These are phyloP conservation scores for Halcyon smyrnensis DNA, from an alignment of 2,797 vertebrate species.

Conservation along the genomic window DNA sequence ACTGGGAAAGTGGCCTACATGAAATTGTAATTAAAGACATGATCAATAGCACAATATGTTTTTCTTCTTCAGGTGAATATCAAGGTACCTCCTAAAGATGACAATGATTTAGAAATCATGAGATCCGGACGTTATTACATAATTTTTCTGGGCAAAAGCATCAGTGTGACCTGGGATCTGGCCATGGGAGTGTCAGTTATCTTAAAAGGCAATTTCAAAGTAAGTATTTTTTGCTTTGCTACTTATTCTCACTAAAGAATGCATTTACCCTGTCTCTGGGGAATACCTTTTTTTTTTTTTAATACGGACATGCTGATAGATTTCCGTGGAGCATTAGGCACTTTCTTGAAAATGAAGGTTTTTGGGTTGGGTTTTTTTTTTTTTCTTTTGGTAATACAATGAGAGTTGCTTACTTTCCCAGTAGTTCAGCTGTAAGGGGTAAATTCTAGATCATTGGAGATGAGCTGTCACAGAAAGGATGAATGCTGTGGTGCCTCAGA, in stretches of 20 bases:
- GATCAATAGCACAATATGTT: not conserved
- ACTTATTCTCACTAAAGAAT: not conserved
- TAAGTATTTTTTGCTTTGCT: slow-evolving; percentile 55
- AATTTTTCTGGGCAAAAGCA: slow-evolving; percentile 85
- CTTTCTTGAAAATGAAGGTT: not conserved
- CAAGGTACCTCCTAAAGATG: slow-evolving; percentile 82
- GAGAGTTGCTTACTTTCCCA: not conserved
- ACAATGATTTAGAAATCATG: slow-evolving; percentile 87
- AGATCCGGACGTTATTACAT: slow-evolving; percentile 89
- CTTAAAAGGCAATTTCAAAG: slow-evolving; percentile 86
- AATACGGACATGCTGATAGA: not conserved
- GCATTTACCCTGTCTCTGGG: not conserved
- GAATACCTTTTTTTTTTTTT: not conserved
- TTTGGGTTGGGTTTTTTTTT: too few relatives aligned
- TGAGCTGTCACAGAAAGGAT: not conserved
- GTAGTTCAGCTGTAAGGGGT: not conserved
- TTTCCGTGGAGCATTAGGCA: not conserved
- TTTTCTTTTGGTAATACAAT: not conserved
- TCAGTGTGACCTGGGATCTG: slow-evolving; percentile 91
- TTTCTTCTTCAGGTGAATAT: slow-evolving; percentile 84
- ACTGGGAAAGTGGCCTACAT: not conserved
- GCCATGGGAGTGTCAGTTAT: slow-evolving; percentile 86
- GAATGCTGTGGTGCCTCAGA: not conserved
- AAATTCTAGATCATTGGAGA: not conserved
- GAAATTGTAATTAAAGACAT: not conserved